These are phyloP conservation scores for Allygus modestus DNA, from an alignment of 2,888 invertebrate species.

Conservation along the genomic window DNA sequence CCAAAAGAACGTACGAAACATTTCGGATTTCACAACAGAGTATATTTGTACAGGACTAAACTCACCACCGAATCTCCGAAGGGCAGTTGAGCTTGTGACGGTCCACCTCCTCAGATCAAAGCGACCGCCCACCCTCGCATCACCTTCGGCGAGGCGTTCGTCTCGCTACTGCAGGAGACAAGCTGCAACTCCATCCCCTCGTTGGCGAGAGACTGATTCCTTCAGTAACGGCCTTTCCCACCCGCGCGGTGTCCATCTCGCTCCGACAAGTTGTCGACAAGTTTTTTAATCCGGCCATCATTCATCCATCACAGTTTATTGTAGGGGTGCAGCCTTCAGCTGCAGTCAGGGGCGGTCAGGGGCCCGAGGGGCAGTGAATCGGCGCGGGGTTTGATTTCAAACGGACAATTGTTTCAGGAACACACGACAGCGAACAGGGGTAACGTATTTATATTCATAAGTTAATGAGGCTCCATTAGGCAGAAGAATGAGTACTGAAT, in stretches of 20 bases:
- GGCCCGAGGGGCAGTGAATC: background rate
- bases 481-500: background rate
- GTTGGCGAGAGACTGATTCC: no score
- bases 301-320: background rate
- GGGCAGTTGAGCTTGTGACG: background rate
- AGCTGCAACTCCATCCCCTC: no score
- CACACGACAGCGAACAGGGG: background rate
- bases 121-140: background rate
- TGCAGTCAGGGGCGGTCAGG: conserved; percentile 26
- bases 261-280: conserved; percentile 6
- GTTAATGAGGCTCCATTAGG: conserved; percentile 32
- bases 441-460: conserved; percentile 15
- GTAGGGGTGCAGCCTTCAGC: conserved; percentile 2
- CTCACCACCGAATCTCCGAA: background rate
- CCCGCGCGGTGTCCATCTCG: conserved; percentile 22
- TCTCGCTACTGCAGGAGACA: background rate
- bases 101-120: background rate
- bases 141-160: background rate
- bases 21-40: no score
- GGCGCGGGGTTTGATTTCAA: conserved; percentile 24
- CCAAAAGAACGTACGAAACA: no score
- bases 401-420: conserved; percentile 18
- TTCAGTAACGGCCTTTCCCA: conserved; percentile 43
- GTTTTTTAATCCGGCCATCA: conserved; percentile 7
- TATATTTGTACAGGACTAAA: no score